These are phyloP conservation scores for Sipha flava DNA, from an alignment of 1,140 invertebrate genomes.

Conservation along the genomic window DNA sequence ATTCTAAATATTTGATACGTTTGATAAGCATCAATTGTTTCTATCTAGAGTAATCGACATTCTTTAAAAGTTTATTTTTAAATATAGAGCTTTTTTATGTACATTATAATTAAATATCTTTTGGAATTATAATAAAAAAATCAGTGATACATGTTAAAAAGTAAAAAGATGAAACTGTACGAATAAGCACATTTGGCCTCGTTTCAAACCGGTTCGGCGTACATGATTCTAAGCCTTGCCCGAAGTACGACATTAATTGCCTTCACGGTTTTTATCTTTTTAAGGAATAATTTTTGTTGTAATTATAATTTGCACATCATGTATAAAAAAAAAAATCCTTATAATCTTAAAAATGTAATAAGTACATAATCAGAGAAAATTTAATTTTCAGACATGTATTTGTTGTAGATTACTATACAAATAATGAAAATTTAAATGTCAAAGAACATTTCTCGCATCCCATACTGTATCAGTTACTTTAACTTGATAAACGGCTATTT, in stretches of 20 bases:
- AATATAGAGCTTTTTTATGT: neutral
- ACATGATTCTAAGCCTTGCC: neutral
- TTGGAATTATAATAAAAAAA: neutral
- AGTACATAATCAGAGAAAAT: too few relatives aligned
- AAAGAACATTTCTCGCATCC: too few relatives aligned
- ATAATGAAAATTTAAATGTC: too few relatives aligned
- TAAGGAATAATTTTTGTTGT: neutral
- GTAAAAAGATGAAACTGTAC: neutral
- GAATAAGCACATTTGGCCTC: neutral
- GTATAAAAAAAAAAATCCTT: neutral
- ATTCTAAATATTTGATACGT: too few relatives aligned
- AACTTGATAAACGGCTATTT: neutral
- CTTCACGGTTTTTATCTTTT: neutral
- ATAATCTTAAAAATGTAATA: too few relatives aligned
- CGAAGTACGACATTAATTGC: neutral
- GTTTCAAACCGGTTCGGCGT: neutral
- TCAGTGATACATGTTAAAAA: neutral
- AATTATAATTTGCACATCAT: neutral
- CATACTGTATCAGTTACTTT: neutral
- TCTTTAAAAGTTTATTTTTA: neutral
- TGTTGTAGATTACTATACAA: too few relatives aligned
- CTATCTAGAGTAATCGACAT: neutral
- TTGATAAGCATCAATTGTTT: neutral
- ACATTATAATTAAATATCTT: neutral
- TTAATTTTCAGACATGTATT: too few relatives aligned